Evolutionary conservation across 1,140 invertebrate genomes (phyloP), one percentile per base, ranked within the genome.

Genomic region (Trichogramma pretiosum): DNA sequence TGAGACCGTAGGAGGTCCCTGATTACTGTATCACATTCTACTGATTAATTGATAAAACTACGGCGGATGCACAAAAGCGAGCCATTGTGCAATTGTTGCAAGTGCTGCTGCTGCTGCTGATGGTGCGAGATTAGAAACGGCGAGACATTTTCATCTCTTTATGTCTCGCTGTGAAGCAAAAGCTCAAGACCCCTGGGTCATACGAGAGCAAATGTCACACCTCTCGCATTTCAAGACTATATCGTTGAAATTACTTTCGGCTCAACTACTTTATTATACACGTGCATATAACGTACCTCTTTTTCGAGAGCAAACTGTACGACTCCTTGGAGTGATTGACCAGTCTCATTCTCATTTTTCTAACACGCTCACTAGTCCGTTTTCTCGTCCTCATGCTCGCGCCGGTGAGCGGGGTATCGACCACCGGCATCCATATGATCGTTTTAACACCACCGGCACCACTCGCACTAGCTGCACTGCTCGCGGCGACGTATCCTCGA

Each of bases 341-440:
- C 13, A 68, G 57, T 34, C 63, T 56, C 64, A 68, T 68, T 17
- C 65, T 57, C 64, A 68, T 68, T 49, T 64, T 68, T 45, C 61
- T 57, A n/a, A 48, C 57, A 36, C 59, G 45, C 17, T 63, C 56
- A 28, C 52, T 52, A 24, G 49, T 51, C 23, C 49, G 49, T 13
- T 51, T 51, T 32, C 38, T 46, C n/a, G n/a, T n/a, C 4, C 36
- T 40, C n/a, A 44, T 45, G 18, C 62, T 58, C 23, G 59, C 60
- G 33, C n/a, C n/a, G n/a, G n/a, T n/a, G n/a, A n/a, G n/a, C n/a
- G n/a, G n/a, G n/a, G n/a, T n/a, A n/a, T 65, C 63, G 42, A 65
- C 46, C 30, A 63, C 65, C 52, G 64, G 64, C 64, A 67, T 67
- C 56, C 62, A 61, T 54, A 55, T n/a, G n/a, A n/a, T n/a, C n/a